A percentile compares a stretch with the other conserved stretches of the same genome.
These are phyloP conservation scores for Mus spretus DNA, from an alignment of 2,797 vertebrate genomes.

Conservation along the genomic window DNA sequence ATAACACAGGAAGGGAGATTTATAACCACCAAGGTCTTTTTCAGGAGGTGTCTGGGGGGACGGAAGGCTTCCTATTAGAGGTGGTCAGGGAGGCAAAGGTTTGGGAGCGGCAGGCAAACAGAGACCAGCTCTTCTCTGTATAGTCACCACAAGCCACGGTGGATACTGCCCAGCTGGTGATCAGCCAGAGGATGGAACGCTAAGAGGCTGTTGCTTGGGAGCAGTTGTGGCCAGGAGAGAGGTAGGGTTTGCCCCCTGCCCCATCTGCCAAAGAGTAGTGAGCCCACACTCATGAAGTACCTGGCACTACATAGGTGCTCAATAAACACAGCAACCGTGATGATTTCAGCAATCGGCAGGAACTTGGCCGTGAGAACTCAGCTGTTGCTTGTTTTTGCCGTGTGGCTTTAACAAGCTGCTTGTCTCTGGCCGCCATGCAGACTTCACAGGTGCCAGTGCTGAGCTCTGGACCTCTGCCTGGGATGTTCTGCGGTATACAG, in stretches of 20 bases:
- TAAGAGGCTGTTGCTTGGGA: neutral
- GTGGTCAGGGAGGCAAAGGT: neutral
- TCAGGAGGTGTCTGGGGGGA: neutral
- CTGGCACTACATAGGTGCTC: neutral
- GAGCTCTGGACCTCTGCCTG: neutral
- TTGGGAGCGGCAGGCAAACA: neutral
- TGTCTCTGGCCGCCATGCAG: neutral
- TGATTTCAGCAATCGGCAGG: neutral
- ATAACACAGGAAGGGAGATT: neutral
- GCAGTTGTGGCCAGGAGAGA: neutral
- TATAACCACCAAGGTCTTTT: neutral
- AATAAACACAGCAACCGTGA: neutral
- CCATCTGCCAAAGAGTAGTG: neutral
- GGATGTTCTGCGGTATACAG: neutral
- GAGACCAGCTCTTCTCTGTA: neutral
- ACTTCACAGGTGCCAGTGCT: neutral
- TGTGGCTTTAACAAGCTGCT: neutral
- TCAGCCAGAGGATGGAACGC: neutral
- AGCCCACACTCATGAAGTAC: neutral
- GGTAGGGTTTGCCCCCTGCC: neutral
- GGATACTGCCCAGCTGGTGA: neutral
- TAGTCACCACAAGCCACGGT: neutral
- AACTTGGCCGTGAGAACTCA: neutral
- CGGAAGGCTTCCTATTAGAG: conserved; percentile 7
- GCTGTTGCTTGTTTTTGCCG: neutral